These are phyloP conservation scores for Lampris megalopsis DNA, from an alignment of 2,113 vertebrate genomes.

Conservation along the genomic window DNA sequence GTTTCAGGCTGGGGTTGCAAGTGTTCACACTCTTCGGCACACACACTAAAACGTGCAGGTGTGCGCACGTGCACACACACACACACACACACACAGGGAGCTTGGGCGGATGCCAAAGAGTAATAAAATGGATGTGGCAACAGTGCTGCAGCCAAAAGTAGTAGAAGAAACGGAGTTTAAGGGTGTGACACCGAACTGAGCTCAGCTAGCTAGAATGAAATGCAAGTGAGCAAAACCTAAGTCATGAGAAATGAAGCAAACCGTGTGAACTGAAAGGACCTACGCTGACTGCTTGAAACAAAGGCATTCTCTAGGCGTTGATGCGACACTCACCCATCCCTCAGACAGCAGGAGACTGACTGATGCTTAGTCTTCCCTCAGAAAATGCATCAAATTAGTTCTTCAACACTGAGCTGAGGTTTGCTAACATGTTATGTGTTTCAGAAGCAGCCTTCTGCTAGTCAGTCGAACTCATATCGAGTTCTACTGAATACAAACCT, in stretches of 20 bases:
- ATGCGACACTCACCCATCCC: too few relatives aligned
- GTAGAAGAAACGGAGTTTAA: slow-evolving; percentile 22
- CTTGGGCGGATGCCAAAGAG: slow-evolving; percentile 53
- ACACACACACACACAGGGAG: slow-evolving; percentile 33
- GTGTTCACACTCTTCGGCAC: slow-evolving; percentile 34
- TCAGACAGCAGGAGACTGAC: too few relatives aligned
- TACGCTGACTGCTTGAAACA: too few relatives aligned
- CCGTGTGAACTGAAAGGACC: not conserved
- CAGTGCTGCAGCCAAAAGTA: slow-evolving; percentile 50
- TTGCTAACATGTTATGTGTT: too few relatives aligned
- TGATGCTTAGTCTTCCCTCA: too few relatives aligned
- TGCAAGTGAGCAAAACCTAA: slow-evolving; percentile 35
- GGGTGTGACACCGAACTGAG: slow-evolving; percentile 36
- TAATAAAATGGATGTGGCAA: slow-evolving; percentile 60
- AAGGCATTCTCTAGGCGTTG: too few relatives aligned
- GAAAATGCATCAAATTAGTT: too few relatives aligned
- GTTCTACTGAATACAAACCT: not conserved
- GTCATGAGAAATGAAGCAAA: slow-evolving; percentile 4
- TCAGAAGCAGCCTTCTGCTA: too few relatives aligned
- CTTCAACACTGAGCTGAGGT: too few relatives aligned
- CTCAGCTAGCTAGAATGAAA: slow-evolving; percentile 47
- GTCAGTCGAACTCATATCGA: too few relatives aligned
- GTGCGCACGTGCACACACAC: not conserved
- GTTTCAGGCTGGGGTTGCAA: slow-evolving; percentile 58
- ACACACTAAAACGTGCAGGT: not conserved